Evolutionary conservation across 37 sponge, comb jelly and placozoan genomes (phyloP).

Genomic region (Beroe ovata): DNA sequence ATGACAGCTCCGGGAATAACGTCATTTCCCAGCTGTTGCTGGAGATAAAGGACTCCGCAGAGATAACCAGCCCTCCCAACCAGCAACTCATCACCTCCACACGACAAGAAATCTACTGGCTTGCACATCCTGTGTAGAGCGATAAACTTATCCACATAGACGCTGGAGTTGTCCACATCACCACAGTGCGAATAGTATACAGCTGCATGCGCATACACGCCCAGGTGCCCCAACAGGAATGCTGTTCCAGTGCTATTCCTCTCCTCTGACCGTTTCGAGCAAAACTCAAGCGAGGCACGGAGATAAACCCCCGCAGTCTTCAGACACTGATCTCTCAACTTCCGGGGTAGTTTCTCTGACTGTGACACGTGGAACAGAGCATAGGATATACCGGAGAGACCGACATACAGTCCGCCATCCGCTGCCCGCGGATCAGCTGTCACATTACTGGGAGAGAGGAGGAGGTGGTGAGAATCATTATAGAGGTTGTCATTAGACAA

Average conservation of each 20-base stretch:
- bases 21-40: constrained; percentile 18
- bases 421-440: constrained; percentile 30
- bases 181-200: not conserved
- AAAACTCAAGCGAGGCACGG: constrained; percentile 7
- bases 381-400: constrained; percentile 21
- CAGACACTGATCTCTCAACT: not conserved
- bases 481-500: too few relatives aligned
- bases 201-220: constrained; percentile 46
- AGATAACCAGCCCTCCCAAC: constrained; percentile 49
- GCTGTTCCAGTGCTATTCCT: constrained; percentile 6
- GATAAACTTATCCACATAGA: constrained; percentile 32
- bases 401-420: constrained; percentile 63
- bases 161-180: not conserved
- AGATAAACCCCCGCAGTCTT: not conserved
- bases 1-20: constrained; percentile 14
- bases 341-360: not conserved
- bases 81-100: constrained; percentile 63
- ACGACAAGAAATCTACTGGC: constrained; percentile 46
- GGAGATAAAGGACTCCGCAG: constrained; percentile 55
- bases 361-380: constrained; percentile 39
- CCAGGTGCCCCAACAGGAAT: constrained; percentile 35
- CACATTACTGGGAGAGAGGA: not conserved
- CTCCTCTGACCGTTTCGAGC: constrained; percentile 30
- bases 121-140: constrained; percentile 33
- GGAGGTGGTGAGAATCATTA: too few relatives aligned